Percentiles rank a stretch among this genome's conserved stretches.
phyloP scores from a whole-genome alignment of 2,113 vertebrate genomes.

The Lucifuga dentata region DNA sequence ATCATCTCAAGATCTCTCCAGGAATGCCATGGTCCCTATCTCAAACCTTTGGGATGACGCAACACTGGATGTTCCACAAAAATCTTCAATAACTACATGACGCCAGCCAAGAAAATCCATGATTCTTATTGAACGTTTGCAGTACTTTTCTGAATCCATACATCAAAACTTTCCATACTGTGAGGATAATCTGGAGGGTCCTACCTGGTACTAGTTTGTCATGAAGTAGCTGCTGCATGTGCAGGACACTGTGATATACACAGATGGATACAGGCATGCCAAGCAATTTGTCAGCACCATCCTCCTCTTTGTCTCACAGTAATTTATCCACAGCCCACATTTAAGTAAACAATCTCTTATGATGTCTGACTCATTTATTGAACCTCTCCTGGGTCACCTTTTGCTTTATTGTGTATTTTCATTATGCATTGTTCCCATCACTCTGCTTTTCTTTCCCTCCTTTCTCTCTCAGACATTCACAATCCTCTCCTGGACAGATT shows the following conservation, averaged over 20 bases:
- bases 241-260: not conserved
- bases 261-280: not conserved
- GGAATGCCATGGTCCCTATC: not conserved
- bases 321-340: slow-evolving; percentile 14
- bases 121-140: not conserved
- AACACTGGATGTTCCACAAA: not conserved
- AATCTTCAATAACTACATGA: no score
- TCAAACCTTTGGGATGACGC: not conserved
- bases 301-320: not conserved
- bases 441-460: slow-evolving; percentile 11
- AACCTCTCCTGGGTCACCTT: slow-evolving; percentile 27
- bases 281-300: not conserved
- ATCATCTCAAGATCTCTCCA: no score
- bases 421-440: not conserved
- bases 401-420: slow-evolving; percentile 6
- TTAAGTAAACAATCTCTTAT: slow-evolving; percentile 7
- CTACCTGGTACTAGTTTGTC: not conserved
- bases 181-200: no score
- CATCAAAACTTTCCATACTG: no score
- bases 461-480: not conserved
- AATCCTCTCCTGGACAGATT: not conserved
- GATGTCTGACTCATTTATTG: slow-evolving; percentile 44
- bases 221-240: not conserved
- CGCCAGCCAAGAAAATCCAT: not conserved
- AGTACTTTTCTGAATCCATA: not conserved